These are phyloP conservation scores for Macaca fascicularis DNA, from an alignment of 2,113 vertebrate species.

Conservation along the genomic window DNA sequence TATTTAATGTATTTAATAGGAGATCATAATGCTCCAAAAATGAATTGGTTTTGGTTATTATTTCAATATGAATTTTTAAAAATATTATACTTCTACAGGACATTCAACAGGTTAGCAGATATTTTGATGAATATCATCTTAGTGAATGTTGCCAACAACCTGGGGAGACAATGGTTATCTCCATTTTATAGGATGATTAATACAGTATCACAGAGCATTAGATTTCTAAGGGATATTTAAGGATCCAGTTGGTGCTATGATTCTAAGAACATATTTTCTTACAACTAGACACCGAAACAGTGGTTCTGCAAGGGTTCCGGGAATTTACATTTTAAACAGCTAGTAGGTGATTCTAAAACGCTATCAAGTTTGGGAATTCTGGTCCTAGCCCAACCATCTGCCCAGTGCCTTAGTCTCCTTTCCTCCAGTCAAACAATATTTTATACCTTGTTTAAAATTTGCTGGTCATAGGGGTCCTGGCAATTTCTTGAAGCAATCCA, in stretches of 20 bases:
- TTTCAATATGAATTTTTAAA: not conserved
- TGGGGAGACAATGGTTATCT: not conserved
- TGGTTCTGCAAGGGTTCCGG: not conserved
- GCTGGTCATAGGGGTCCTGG: not conserved
- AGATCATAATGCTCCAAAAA: not conserved
- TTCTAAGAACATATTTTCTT: not conserved
- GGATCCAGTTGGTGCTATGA: not conserved
- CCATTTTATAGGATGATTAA: not conserved
- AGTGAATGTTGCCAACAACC: not conserved
- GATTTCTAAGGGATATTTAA: not conserved
- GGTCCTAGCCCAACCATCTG: not conserved
- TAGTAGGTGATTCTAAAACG: not conserved
- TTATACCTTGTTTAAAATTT: not conserved
- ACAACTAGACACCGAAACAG: not conserved
- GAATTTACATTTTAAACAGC: not conserved
- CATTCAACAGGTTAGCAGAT: not conserved
- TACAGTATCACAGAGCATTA: not conserved
- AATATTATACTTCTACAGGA: not conserved
- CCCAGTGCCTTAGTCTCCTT: not conserved
- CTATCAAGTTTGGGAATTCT: not conserved
- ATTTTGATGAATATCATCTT: not conserved
- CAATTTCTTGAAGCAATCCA: not conserved
- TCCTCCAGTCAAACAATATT: not conserved
- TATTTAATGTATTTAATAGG: not conserved
- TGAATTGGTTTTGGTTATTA: not conserved